Base-by-base conservation (phyloP, 1,140 invertebrate genomes). In the Zaprionus lachaisei region DNA sequence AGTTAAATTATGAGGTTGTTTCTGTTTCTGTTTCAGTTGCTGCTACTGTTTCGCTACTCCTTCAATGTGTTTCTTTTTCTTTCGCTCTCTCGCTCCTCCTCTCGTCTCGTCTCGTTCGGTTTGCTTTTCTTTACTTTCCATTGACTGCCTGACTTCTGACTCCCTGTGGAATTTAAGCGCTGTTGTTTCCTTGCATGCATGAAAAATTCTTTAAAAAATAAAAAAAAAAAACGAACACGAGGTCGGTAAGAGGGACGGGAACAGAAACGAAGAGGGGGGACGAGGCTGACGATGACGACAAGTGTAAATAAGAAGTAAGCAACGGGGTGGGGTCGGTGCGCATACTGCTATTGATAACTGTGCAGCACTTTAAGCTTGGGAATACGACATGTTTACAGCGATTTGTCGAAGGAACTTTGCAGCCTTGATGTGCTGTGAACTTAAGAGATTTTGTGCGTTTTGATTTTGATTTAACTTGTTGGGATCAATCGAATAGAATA, bases 1-100 rank as follows among this genome's bases (percentile, higher is more conserved):
- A 90, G 81, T 89, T 89, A 89, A 89, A 89, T 89, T 89, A 89
- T 89, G 85, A 87, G 75, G 78, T 87, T 89, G 84, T 89, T 71
- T 76, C 72, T 38, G 49, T 62, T 69, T 49, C 44, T 65, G 31
- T 74, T 68, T 63, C 9, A 55, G 41, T 63, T 68, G 7, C 7
- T 31, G 26, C 26, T 6, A 28, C 26, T 28, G 28, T 31, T 31
- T 31, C 31, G 31, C 31, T 31, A 31, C 31, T 31, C 31, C 31
- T 31, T 31, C 9, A 31, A 31, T 22, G 56, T 38, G 56, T 58
- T 57, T 61, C 65, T 47, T 57, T 56, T 54, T 47, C 38, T 1
- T 20, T n/a, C 41, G 7, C n/a, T 2, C 41, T 15, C 15, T 41
- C 38, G 3, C 38, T 41, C 38, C 5, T 7, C n/a, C 38, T 41